Evolutionary conservation across 2,797 vertebrate species (phyloP), one percentile per base, ranked within the genome.

Genomic region (Lemur catta): DNA sequence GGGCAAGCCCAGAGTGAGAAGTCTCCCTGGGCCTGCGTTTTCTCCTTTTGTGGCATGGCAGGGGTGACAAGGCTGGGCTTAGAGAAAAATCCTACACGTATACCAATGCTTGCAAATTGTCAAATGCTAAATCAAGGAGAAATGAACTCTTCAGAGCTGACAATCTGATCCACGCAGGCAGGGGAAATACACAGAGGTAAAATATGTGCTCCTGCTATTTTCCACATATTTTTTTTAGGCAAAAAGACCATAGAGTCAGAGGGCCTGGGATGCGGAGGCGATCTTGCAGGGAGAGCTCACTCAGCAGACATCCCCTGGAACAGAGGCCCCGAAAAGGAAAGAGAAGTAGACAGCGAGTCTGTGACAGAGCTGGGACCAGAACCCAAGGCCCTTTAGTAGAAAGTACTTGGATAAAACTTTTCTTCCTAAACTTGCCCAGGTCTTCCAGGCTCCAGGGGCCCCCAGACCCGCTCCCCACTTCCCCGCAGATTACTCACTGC

Each of bases 401-500:
- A 69, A 92, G 55, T 38, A 38, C n/a, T 12, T 50, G 65, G 46
- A 35, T 33, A 52, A 61, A 69, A 72, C 72, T 17, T 89, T 24
- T 85, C 91, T 92, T 76, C 74, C 67, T 52, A 85, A 63, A 18
- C 50, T 20, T 35, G 61, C 9, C 74, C n/a, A 38, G 14, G 75
- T 20, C 26, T 67, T 84, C 75, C 11, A 17, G 59, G n/a, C 74
- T 72, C 59, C 33, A 46, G 17, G 24, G 71, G 18, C 4, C 26
- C 74, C 63, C 20, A 17, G 15, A 2, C 76, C 84, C 69, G 0
- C 6, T 28, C 72, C 89, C 81, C 84, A 4, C 6, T 6, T 18
- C 8, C 57, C 71, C 55, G 74, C 22, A 2, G 59, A 14, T 41
- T 90, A 99, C 99, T 99, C 97, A 99, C 99, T 99, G 98, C 98